These are phyloP conservation scores for Megalops cyprinoides DNA, from an alignment of 2,797 vertebrate species.

Conservation along the genomic window DNA sequence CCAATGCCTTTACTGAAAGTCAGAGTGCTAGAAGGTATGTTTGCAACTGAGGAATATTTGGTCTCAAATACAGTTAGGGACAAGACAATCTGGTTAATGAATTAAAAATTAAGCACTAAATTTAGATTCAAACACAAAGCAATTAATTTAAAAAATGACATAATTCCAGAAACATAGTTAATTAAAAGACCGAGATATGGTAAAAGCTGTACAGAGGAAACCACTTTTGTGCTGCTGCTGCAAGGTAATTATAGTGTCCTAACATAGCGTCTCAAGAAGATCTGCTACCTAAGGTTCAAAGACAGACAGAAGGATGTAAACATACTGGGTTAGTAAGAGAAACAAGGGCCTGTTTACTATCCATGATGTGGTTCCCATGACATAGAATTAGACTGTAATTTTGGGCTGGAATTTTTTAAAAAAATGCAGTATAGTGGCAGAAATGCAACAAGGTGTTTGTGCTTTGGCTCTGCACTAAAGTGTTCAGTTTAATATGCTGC, in stretches of 20 bases:
- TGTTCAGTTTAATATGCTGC: background rate
- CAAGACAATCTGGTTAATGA: background rate
- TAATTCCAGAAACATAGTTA: too few relatives aligned
- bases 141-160: too few relatives aligned
- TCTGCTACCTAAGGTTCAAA: too few relatives aligned
- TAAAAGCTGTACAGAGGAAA: too few relatives aligned
- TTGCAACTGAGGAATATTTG: constrained; percentile 49
- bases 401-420: background rate
- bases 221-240: too few relatives aligned
- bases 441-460: background rate
- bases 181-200: too few relatives aligned
- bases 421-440: background rate
- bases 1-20: constrained; percentile 63
- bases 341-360: too few relatives aligned
- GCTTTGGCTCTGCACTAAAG: background rate
- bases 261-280: too few relatives aligned
- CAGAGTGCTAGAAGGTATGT: constrained; percentile 50
- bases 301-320: too few relatives aligned
- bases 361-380: background rate
- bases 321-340: too few relatives aligned
- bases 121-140: too few relatives aligned
- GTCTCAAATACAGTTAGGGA: constrained; percentile 62
- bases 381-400: background rate
- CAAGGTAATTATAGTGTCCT: too few relatives aligned
- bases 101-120: background rate